These are phyloP conservation scores for Scylla paramamosain DNA, from an alignment of 1,140 invertebrate species.

Conservation along the genomic window DNA sequence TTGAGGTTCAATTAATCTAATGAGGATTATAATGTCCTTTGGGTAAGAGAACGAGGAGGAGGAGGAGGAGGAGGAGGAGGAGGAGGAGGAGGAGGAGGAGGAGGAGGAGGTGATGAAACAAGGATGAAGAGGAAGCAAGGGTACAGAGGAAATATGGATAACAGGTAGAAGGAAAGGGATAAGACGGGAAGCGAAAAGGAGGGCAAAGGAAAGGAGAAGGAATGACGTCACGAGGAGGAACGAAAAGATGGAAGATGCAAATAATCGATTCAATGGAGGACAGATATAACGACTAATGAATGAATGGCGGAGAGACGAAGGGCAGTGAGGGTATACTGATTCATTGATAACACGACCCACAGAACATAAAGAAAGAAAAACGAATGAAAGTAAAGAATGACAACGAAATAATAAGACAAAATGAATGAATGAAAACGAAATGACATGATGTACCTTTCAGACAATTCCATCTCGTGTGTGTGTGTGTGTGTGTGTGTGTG, in stretches of 20 bases:
- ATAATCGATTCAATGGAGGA: neutral
- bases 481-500: slow-evolving; percentile 42
- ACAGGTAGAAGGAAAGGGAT: neutral
- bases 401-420: neutral
- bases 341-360: neutral
- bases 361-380: neutral
- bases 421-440: neutral
- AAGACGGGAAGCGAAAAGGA: neutral
- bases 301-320: neutral
- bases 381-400: neutral
- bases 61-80: neutral
- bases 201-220: neutral
- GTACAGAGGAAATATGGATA: neutral
- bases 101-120: neutral
- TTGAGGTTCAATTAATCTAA: slow-evolving; percentile 34
- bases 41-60: neutral
- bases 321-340: neutral
- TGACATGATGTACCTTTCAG: neutral
- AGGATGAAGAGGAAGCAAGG: neutral
- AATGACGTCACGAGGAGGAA: neutral
- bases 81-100: neutral
- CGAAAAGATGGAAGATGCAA: neutral
- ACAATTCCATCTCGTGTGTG: neutral
- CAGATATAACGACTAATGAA: neutral
- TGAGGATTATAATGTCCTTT: slow-evolving; percentile 41